Percentiles rank a stretch among this genome's conserved stretches.
Conservation (phyloP, 2,113 vertebrate species). For the Rhea pennata region DNA sequence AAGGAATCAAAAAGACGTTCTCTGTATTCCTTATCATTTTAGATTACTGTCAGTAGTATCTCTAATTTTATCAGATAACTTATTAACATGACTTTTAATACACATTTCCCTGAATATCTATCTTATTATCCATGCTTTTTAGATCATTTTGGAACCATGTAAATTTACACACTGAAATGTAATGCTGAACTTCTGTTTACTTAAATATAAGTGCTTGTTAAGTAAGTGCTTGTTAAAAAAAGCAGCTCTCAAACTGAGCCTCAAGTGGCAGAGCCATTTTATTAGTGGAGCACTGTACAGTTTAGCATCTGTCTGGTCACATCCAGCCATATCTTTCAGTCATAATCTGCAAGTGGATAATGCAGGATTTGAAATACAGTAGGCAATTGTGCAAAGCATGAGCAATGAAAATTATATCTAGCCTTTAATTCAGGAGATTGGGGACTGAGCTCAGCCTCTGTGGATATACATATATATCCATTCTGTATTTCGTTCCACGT, state of each 20-base stretch:
- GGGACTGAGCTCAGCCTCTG: conserved; percentile 10
- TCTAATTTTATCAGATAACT: not conserved
- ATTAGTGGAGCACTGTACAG: not conserved
- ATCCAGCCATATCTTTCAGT: conserved; percentile 14
- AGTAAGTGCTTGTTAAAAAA: not conserved
- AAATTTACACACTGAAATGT: not conserved
- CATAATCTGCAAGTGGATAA: conserved; percentile 20
- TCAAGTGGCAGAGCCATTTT: not conserved
- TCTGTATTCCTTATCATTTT: not conserved
- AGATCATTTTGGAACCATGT: not conserved
- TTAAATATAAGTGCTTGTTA: not conserved
- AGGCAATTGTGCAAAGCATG: conserved; percentile 47
- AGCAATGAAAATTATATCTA: conserved; percentile 56
- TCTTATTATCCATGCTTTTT: not conserved
- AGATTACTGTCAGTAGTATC: not conserved
- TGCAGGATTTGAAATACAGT: conserved; percentile 50
- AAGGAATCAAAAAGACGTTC: not conserved
- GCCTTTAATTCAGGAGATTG: conserved; percentile 53
- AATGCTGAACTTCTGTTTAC: not conserved
- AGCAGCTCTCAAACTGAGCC: not conserved
- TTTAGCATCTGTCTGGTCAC: conserved; percentile 35
- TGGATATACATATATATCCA: conserved; percentile 31
- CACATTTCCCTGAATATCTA: not conserved
- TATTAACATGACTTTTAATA: not conserved
- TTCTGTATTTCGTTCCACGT: conserved; percentile 47